Base-by-base conservation (phyloP, 2,888 invertebrate species). In the Alloscopus bannaensis region DNA sequence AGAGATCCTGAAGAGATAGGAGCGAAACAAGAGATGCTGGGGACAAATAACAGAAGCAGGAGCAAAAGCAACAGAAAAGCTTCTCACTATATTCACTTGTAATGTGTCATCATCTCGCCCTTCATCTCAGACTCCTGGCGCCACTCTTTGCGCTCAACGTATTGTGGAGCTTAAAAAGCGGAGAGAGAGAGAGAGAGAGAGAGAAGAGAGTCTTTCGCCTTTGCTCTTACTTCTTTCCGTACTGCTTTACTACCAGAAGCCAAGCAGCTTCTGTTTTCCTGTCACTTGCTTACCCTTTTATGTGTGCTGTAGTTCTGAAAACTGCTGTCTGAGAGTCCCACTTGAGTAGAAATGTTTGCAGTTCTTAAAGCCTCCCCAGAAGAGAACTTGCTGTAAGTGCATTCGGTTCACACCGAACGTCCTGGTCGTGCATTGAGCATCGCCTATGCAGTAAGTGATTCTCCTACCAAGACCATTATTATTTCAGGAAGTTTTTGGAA, bases 81-180 rank as follows among this genome's bases (percentile, higher is more conserved):
- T 20, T 16, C 13, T 50, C 26, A 52, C 64, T 42, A 40, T 45
- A 40, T 65, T 73, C 59, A 64, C 64, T 55, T 72, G 72, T 72
- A 62, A 71, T 72, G 72, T 64, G 64, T 64, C 80, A 80, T 82
- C 84, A 82, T 84, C 84, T 84, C 62, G 62, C 70, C 83, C 81
- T 77, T 82, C 81, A 82, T 84, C 84, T 80, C 84, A 84, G 84
- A 84, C 69, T 81, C 72, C 73, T 84, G 84, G 84, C 84, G 84
- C 84, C 84, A 83, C 77, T 84, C 81, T 76, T 76, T 66, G 29
- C 29, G 65, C 45, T 40, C 24, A 64, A 3, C 18, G 62, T 22
- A 57, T 59, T 59, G 50, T 28, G 13, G 28, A n/a, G n/a, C n/a
- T 26, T 24, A 13, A 28, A 28, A 55, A 11, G 55, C 55, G 26